Percentiles rank a stretch among this genome's conserved stretches.
phyloP scores from a whole-genome alignment of 2,888 invertebrate genomes.

The Thymelicus acteon region DNA sequence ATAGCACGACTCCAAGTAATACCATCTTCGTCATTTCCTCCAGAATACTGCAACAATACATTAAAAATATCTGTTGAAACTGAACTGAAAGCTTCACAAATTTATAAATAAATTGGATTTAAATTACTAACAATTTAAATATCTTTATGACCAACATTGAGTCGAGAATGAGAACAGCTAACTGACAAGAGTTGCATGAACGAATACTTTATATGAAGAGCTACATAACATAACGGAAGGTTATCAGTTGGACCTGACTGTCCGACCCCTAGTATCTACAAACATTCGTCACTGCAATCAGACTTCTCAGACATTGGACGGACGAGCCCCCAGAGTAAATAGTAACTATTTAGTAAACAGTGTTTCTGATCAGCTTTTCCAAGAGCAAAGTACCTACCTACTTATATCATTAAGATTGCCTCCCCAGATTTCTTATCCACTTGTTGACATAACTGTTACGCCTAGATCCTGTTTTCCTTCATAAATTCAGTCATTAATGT shows the following conservation, averaged over 20 bases:
- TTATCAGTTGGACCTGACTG: slow-evolving; percentile 66
- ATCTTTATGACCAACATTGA: slow-evolving; percentile 51
- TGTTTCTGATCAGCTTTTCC: background rate
- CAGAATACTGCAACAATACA: slow-evolving; percentile 73
- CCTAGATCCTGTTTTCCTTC: background rate
- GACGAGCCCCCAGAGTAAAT: slow-evolving; percentile 64
- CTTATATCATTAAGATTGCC: background rate
- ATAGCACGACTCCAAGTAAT: slow-evolving; percentile 74
- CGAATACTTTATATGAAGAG: slow-evolving; percentile 67
- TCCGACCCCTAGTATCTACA: slow-evolving; percentile 50
- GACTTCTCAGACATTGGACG: slow-evolving; percentile 42
- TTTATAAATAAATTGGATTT: background rate
- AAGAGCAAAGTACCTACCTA: slow-evolving; percentile 7
- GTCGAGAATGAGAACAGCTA: slow-evolving; percentile 49
- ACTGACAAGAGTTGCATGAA: slow-evolving; percentile 60
- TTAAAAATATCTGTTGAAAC: slow-evolving; percentile 27
- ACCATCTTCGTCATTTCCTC: slow-evolving; percentile 82
- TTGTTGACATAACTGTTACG: slow-evolving; percentile 4
- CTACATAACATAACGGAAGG: slow-evolving; percentile 53
- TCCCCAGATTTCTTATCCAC: slow-evolving; percentile 31
- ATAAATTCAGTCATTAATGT: background rate
- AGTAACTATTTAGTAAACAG: background rate
- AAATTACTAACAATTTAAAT: slow-evolving; percentile 47
- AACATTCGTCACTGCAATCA: slow-evolving; percentile 42
- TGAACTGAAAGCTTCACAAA: background rate